Evolutionary conservation across 1,140 invertebrate genomes (phyloP).

Genomic region (Drosophila asahinai): DNA sequence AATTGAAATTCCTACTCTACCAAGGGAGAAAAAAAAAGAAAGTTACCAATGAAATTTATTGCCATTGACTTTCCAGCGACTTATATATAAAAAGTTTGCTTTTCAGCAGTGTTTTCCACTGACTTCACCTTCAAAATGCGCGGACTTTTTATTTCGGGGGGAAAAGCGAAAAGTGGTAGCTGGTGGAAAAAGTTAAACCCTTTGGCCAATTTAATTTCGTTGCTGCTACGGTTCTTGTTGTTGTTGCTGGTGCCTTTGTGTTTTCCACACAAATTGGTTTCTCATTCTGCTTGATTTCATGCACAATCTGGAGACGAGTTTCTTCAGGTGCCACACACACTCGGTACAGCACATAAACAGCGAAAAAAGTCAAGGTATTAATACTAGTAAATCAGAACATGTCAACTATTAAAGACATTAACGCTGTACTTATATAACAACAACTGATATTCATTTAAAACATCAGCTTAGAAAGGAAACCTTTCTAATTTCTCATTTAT

Average conservation of each 20-base stretch:
- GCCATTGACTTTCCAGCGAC: slow-evolving; percentile 61
- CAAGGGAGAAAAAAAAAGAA: slow-evolving; percentile 32
- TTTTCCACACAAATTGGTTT: slow-evolving; percentile 81
- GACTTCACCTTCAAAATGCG: slow-evolving; percentile 40
- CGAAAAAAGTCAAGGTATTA: neutral
- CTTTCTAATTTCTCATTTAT: neutral
- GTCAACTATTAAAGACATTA: neutral
- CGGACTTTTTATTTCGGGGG: slow-evolving; percentile 6
- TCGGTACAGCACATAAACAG: neutral
- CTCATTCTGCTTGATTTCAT: slow-evolving; percentile 81
- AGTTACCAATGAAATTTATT: slow-evolving; percentile 71
- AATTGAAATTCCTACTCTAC: slow-evolving; percentile 69
- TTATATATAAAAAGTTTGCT: slow-evolving; percentile 66
- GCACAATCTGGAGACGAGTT: slow-evolving; percentile 73
- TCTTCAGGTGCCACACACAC: slow-evolving; percentile 56
- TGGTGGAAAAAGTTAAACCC: slow-evolving; percentile 49
- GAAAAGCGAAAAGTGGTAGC: slow-evolving; percentile 1
- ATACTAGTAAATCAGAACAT: no score
- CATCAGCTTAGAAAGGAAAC: neutral
- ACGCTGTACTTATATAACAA: neutral
- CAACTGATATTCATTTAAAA: neutral
- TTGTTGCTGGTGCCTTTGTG: slow-evolving; percentile 52
- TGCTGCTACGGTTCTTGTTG: slow-evolving; percentile 23
- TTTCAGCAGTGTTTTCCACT: slow-evolving; percentile 51
- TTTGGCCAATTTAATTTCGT: slow-evolving; percentile 77